A percentile compares a stretch with the other conserved stretches of the same genome.
Conservation (phyloP, 2,888 invertebrate species). For the Nymphalis c-album region DNA sequence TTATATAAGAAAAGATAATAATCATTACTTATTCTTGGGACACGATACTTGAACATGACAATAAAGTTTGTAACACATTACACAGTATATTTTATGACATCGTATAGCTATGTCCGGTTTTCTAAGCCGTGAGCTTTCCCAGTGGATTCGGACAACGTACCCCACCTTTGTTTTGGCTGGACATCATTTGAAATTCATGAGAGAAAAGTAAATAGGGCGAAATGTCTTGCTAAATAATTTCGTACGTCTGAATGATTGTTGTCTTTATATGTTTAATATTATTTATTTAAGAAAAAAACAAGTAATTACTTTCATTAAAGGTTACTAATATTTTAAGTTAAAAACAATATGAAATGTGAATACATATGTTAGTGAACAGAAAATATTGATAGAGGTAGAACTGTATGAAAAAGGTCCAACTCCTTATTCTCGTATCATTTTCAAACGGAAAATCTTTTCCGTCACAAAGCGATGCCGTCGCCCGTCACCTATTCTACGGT, state of each 20-base stretch:
- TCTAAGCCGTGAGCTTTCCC: slow-evolving; percentile 29
- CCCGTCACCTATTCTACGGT: slow-evolving; percentile 50
- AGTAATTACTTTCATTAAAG: too few species aligned
- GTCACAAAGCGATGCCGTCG: slow-evolving; percentile 47
- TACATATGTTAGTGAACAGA: too few species aligned
- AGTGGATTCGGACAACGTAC: slow-evolving; percentile 30
- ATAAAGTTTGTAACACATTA: slow-evolving; percentile 7
- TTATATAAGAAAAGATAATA: background rate
- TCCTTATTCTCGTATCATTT: slow-evolving; percentile 24
- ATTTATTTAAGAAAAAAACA: too few species aligned
- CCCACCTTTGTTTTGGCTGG: slow-evolving; percentile 39
- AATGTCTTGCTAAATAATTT: slow-evolving; percentile 23
- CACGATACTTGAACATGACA: background rate
- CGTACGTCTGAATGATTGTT: slow-evolving; percentile 3
- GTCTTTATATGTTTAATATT: background rate
- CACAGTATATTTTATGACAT: slow-evolving; percentile 6
- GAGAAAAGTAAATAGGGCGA: slow-evolving; percentile 25
- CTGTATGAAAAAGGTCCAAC: background rate
- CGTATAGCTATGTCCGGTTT: slow-evolving; percentile 7
- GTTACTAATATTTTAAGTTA: too few species aligned
- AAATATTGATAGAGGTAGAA: too few species aligned
- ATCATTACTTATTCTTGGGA: slow-evolving; percentile 1
- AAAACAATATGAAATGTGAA: too few species aligned
- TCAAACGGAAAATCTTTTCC: slow-evolving; percentile 22
- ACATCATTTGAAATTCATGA: slow-evolving; percentile 40